phyloP scores from a whole-genome alignment of 2,888 invertebrate species.

The Himalopsyche japonica region DNA sequence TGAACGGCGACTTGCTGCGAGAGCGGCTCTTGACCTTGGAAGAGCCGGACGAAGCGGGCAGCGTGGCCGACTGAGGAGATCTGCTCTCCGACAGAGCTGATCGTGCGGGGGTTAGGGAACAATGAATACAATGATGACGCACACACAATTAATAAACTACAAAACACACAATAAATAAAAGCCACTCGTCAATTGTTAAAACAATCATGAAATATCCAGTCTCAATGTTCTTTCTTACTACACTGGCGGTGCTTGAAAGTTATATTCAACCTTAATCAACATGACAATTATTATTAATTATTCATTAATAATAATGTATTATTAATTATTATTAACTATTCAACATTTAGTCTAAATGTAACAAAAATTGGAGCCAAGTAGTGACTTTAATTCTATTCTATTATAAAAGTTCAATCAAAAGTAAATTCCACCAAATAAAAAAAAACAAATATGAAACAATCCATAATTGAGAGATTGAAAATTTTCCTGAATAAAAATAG shows the following conservation, averaged over 20 bases:
- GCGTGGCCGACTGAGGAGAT: constrained; percentile 44
- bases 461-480: too few relatives aligned
- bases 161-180: neutral
- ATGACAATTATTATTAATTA: too few relatives aligned
- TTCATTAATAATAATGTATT: too few relatives aligned
- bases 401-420: too few relatives aligned
- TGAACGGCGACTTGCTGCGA: constrained; percentile 92
- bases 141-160: constrained; percentile 21
- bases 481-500: too few relatives aligned
- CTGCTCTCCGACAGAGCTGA: constrained; percentile 41
- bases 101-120: constrained; percentile 47
- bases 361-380: too few relatives aligned
- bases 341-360: too few relatives aligned
- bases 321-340: too few relatives aligned
- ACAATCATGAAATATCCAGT: neutral
- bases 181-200: neutral
- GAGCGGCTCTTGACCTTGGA: constrained; percentile 78
- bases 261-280: neutral
- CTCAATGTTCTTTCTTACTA: neutral
- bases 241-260: neutral
- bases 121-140: constrained; percentile 7
- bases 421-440: too few relatives aligned
- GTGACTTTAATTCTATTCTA: too few relatives aligned
- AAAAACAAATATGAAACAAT: too few relatives aligned
- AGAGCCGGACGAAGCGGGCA: constrained; percentile 52